Base-by-base conservation (phyloP, 2,888 invertebrate genomes). In the Plebejus melissa region DNA sequence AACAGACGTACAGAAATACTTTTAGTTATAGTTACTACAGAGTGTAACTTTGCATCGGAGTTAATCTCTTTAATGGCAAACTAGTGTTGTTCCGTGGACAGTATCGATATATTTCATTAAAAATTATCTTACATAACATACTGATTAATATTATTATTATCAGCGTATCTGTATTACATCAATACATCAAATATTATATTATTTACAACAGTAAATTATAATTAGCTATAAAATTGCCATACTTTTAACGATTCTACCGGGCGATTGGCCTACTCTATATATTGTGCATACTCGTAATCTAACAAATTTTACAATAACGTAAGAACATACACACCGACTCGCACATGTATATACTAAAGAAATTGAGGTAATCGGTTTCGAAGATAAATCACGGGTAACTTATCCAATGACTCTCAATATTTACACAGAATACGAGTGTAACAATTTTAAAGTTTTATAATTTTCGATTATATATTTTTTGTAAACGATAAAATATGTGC, bases 321-420 rank as follows among this genome's bases (percentile, higher is more conserved):
- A 86, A 89, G 88, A 89, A 87, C 86, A 87, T 83, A 87, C 83
- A 87, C 84, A 80, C 79, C 87, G 88, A 86, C 84, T 86, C 85
- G 84, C 85, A 87, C 87, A 85, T 83, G 88, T 86, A 89, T 88
- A 89, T 84, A 86, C 90, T 92, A 90, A 89, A 90, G 90, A 91
- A 88, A 91, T 91, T 93, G 93, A 93, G 93, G 93, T 93, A 93
- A 92, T 91, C 89, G 93, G 93, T 93, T 93, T 87, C 85, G 90
- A 90, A 90, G 87, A 90, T 69, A 87, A 87, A 89, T 75, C 85
- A 85, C 85, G 90, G 93, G 90, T 91, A 91, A 92, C 91, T 93
- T 87, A 90, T 90, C 90, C 90, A 90, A 91, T 90, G 88, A 91
- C 90, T 91, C 86, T 85, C 87, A 88, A 87, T 91, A 91, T 90